These are phyloP conservation scores for Anguilla marmorata DNA, from an alignment of 2,797 vertebrate genomes.

Conservation along the genomic window DNA sequence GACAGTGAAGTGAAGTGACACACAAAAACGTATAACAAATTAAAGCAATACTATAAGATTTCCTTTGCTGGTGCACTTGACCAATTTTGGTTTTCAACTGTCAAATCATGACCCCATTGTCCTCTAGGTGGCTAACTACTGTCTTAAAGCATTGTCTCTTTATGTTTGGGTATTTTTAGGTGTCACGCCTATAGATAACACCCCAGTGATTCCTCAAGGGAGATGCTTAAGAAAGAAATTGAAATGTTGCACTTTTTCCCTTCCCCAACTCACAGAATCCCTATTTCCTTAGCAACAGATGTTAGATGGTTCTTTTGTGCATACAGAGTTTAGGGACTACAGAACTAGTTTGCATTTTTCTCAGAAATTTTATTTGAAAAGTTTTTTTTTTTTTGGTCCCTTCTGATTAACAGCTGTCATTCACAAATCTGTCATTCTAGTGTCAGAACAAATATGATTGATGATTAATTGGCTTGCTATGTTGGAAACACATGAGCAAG, in stretches of 20 bases:
- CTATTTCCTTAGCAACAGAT: not conserved
- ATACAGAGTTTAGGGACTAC: not conserved
- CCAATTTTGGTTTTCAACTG: not conserved
- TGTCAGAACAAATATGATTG: not conserved
- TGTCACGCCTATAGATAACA: not conserved
- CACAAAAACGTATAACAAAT: not conserved
- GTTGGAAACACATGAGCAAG: not conserved
- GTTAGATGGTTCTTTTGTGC: not conserved
- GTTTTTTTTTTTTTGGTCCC: not conserved
- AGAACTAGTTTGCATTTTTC: not conserved
- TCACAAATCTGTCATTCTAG: not conserved
- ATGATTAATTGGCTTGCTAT: not conserved
- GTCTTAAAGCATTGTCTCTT: not conserved
- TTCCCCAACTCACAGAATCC: not conserved
- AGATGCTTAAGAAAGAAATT: not conserved
- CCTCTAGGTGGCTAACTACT: not conserved
- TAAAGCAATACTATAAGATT: not conserved
- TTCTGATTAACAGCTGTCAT: not conserved
- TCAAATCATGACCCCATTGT: not conserved
- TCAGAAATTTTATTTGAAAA: constrained; percentile 3
- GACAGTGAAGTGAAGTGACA: not conserved
- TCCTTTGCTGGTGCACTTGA: not conserved
- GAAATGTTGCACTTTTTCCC: not conserved
- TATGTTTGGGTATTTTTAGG: not conserved
- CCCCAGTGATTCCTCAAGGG: not conserved